These are phyloP conservation scores for Pseudomugil gertrudae DNA, from an alignment of 2,797 vertebrate species.

Conservation along the genomic window DNA sequence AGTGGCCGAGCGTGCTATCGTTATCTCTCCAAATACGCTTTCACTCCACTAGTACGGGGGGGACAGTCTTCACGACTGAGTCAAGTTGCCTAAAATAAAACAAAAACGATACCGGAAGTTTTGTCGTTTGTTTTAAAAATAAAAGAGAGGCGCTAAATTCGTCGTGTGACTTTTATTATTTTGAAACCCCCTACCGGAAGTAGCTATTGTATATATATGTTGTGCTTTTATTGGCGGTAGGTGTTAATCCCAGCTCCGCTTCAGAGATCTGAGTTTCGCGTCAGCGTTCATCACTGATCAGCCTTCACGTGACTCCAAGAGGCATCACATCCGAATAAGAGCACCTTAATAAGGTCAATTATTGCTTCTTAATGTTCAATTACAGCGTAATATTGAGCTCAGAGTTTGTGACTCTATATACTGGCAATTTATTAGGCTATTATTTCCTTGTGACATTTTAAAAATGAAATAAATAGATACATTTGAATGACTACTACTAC, in stretches of 20 bases:
- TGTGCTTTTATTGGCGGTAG: background rate
- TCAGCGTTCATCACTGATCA: conserved; percentile 54
- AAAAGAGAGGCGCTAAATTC: background rate
- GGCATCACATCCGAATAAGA: background rate
- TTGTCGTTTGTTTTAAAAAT: background rate
- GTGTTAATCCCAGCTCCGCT: conserved; percentile 41
- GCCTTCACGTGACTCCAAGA: conserved; percentile 63
- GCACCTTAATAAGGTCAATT: background rate
- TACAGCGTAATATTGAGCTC: background rate
- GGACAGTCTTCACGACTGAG: conserved; percentile 37
- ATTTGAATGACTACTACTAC: no score
- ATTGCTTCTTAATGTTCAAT: background rate
- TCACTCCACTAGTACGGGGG: conserved; percentile 58
- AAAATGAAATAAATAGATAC: background rate
- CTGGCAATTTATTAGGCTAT: no score
- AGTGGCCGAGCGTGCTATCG: conserved; percentile 40
- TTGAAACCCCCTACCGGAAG: background rate
- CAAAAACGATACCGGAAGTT: background rate
- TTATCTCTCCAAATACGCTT: conserved; percentile 62
- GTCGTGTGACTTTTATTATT: conserved; percentile 2
- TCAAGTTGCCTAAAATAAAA: background rate
- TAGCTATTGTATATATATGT: fast-evolving
- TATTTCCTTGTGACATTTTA: background rate
- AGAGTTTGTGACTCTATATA: background rate
- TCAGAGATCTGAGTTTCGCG: conserved; percentile 38